Evolutionary conservation across 2,888 invertebrate genomes (phyloP).

Genomic region (Sesia bembeciformis): DNA sequence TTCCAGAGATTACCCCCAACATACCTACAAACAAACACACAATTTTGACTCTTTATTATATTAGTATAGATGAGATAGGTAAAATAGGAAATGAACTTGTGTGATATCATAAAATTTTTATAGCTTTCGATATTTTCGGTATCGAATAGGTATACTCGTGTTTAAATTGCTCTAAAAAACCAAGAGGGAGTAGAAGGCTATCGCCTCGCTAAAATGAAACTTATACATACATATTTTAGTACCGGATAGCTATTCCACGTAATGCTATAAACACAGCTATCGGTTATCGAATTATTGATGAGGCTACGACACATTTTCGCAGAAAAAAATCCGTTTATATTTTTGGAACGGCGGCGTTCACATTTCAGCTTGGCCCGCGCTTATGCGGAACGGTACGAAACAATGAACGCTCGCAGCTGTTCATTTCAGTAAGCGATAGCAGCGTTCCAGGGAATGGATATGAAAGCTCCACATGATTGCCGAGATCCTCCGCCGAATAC

Average conservation of each 20-base stretch:
- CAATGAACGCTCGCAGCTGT: conserved; percentile 46
- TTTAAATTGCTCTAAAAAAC: not conserved
- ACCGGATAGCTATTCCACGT: not conserved
- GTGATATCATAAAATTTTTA: too few species aligned
- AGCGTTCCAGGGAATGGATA: conserved; percentile 28
- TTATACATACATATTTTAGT: not conserved
- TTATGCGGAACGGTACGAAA: conserved; percentile 32
- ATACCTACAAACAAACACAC: too few species aligned
- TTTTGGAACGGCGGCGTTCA: conserved; percentile 22
- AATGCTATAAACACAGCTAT: not conserved
- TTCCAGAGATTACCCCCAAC: too few species aligned
- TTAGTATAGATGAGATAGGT: too few species aligned
- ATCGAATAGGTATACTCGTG: not conserved
- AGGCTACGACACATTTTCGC: not conserved
- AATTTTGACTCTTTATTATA: too few species aligned
- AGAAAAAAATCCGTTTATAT: not conserved
- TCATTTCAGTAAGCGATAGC: conserved; percentile 49
- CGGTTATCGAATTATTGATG: not conserved
- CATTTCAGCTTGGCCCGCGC: conserved; percentile 26
- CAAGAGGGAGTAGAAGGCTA: not conserved
- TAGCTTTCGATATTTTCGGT: too few species aligned
- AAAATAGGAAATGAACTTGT: too few species aligned
- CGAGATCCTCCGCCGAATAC: conserved; percentile 28
- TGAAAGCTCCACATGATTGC: conserved; percentile 40
- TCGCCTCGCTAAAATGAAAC: not conserved